Evolutionary conservation across 2,888 invertebrate species (phyloP), one percentile per base, ranked within the genome.

Genomic region (Agrotis ipsilon): DNA sequence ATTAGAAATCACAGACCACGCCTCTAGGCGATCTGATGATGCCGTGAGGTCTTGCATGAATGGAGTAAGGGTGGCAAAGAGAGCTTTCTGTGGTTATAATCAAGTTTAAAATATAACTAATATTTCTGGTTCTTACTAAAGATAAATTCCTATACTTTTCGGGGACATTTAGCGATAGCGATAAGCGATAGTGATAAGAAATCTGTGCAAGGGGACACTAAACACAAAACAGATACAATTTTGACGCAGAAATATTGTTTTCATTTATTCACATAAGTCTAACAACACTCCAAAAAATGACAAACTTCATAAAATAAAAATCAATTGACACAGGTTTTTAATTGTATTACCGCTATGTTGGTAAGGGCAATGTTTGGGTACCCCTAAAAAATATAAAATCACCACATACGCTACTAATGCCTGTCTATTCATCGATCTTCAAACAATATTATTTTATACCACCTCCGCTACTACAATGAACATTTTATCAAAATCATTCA

Each of bases 1-100:
- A 71, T 80, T 81, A 82, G 77, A 76, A 81, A 81, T 73, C 78
- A 62, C 48, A 72, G 69, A 55, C 73, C 71, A 66, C 78, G 73
- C 79, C 81, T 68, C 61, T 59, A 72, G 76, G 72, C 66, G 68
- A 80, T 80, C 68, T 66, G 79, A 61, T 24, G 80, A 57, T 65
- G 67, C 43, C 52, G 43, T 21, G 78, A 69, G 54, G 46, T 65
- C 73, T 72, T 71, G 46, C 43, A 27, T 16, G 54, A 27, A 46
- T n/a, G 39, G 9, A 13, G n/a, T 46, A 77, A 69, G 77, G 77
- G 62, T 77, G 55, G 13, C 69, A 75, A 16, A 13, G 2, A 32
- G 54, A 68, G 11, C 4, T 21, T 21, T 21, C 7, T 24, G 7
- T n/a, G 6, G n/a, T 51, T 9, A 39, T 39, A 39, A 39, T 39